Evolutionary conservation across 2,888 invertebrate species (phyloP), one percentile per base, ranked within the genome.

Genomic region (Sinopyrophorus schimmeli): DNA sequence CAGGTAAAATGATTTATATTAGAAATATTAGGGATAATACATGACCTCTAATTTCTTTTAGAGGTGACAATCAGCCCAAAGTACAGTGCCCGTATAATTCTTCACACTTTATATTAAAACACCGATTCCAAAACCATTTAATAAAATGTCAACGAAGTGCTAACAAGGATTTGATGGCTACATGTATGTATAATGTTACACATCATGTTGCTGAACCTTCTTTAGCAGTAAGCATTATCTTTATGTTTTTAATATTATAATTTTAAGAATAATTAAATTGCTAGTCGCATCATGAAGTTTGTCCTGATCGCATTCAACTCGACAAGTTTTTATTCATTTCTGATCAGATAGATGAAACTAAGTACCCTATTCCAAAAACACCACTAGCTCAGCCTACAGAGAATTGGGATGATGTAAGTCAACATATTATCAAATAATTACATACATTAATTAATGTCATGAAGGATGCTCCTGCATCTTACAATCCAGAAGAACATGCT

Each of bases 51-150:
- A n/a, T n/a, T n/a, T n/a, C n/a, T 34, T 35, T 12, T 15, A 37
- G 23, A n/a, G 27, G 31, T 3, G 24, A 47, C 9, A 10, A 12
- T 12, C 58, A 62, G 18, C 71, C 77, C 18, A 63, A 77, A 63
- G 68, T 77, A 4, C 66, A 71, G 0, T 84, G 84, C 44, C 83
- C 84, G 0, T 84, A 81, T 66, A 76, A 82, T 55, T 65, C 63
- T 20, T 52, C 77, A 0, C 84, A 84, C 47, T 74, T 73, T 15
- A 74, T 84, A 5, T 70, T 77, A 4, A 74, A 76, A 5, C 77
- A 75, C 23, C 64, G 78, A 0, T 72, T 82, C 63, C 79, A 80
- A 23, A 67, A 75, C 0, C 84, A 84, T 47, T 58, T 84, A 0
- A 70, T 79, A 4, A 83, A 81, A 58, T 84, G 84, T 42, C 63